Conservation (phyloP, 2,797 vertebrate species). For the Rhinogobio ventralis region DNA sequence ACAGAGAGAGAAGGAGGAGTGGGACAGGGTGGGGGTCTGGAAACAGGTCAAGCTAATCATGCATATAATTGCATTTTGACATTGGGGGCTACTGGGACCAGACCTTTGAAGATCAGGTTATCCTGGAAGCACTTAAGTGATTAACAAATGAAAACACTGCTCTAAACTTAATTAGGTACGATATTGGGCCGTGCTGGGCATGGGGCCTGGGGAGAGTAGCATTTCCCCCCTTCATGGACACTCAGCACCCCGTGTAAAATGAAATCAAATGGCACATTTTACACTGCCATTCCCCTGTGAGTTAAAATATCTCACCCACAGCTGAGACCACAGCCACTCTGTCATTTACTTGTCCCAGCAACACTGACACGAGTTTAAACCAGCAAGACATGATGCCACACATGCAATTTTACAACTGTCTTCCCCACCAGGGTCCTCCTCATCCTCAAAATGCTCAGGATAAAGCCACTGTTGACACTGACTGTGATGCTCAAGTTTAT, state of each 20-base stretch:
- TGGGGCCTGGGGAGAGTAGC: constrained; percentile 66
- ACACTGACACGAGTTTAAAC: constrained; percentile 44
- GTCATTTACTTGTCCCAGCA: constrained; percentile 41
- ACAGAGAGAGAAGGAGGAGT: constrained; percentile 39
- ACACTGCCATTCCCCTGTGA: constrained; percentile 43
- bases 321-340: constrained; percentile 59
- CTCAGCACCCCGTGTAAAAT: constrained; percentile 60
- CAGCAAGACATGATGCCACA: constrained; percentile 43
- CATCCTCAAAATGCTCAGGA: neutral
- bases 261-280: constrained; percentile 60
- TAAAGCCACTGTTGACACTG: constrained; percentile 13
- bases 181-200: constrained; percentile 75
- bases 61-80: constrained; percentile 95
- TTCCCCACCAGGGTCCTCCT: constrained; percentile 14
- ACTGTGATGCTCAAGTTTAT: neutral
- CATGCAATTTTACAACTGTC: constrained; percentile 13
- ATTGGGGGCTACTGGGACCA: constrained; percentile 85
- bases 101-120: constrained; percentile 88
- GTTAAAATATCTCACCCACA: constrained; percentile 46
- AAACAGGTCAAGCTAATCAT: constrained; percentile 91
- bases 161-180: constrained; percentile 84
- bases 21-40: constrained; percentile 76
- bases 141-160: constrained; percentile 87
- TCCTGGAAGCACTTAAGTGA: constrained; percentile 87
- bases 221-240: constrained; percentile 54